Evolutionary conservation across 1,140 invertebrate genomes (phyloP).

Genomic region (Drosophila tristis): DNA sequence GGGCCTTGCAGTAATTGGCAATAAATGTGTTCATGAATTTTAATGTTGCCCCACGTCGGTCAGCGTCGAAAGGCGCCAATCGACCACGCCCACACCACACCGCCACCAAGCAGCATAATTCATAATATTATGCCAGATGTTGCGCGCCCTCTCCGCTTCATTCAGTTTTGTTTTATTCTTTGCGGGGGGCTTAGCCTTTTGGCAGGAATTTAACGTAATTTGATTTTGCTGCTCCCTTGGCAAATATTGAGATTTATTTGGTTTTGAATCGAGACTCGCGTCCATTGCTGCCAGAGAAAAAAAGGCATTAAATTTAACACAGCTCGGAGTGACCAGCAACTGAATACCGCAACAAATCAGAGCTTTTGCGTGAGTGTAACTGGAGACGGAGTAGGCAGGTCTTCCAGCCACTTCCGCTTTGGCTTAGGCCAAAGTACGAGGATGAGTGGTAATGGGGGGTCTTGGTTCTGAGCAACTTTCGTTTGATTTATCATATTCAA

Average conservation of each 20-base stretch:
- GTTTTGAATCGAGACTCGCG: constrained; percentile 56
- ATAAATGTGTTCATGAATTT: constrained; percentile 83
- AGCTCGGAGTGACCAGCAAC: constrained; percentile 58
- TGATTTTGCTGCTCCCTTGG: constrained; percentile 56
- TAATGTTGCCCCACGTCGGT: constrained; percentile 66
- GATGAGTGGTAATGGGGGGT: constrained; percentile 6
- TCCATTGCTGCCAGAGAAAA: constrained; percentile 1
- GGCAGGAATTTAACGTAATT: constrained; percentile 70
- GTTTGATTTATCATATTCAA: constrained; percentile 84
- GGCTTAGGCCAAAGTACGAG: constrained; percentile 17
- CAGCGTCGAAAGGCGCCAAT: constrained; percentile 45
- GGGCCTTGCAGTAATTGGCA: constrained; percentile 77
- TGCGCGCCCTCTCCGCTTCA: constrained; percentile 9
- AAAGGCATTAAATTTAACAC: constrained; percentile 65
- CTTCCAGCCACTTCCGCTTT: constrained; percentile 56
- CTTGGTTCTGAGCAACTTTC: constrained; percentile 22
- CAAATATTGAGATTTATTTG: constrained; percentile 80
- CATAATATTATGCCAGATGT: constrained; percentile 77
- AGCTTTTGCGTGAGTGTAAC: constrained; percentile 38
- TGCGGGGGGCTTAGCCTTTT: constrained; percentile 39
- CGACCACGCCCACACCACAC: constrained; percentile 12
- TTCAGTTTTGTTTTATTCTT: constrained; percentile 28
- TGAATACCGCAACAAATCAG: constrained; percentile 22
- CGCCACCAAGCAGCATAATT: constrained; percentile 54
- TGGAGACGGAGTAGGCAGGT: constrained; percentile 27